Base-by-base conservation (phyloP, 2,113 vertebrate species). In the Microtus ochrogaster region DNA sequence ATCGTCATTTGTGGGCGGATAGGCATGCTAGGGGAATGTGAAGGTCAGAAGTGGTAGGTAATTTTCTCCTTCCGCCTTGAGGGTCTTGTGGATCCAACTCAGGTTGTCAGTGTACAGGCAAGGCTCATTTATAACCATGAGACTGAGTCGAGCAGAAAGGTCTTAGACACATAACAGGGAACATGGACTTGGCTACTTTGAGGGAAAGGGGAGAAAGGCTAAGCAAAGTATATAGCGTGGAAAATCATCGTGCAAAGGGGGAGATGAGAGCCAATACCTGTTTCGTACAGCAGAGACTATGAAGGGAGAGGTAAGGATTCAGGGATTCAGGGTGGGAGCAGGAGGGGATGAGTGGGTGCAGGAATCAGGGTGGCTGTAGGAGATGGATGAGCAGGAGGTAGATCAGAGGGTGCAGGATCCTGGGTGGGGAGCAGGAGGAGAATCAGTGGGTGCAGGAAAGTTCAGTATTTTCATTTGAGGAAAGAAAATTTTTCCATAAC, bases 151-250 rank as follows among this genome's bases (percentile, higher is more conserved):
- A 58, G 39, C 36, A 82, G 79, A 82, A 82, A 82, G 36, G 12
- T 39, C 30, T n/a, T 61, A 30, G 55, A 55, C 30, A 21, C 49
- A 11, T 2, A 1, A 30, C 4, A 6, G 30, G 70, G 49, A 63
- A 17, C 7, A 58, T 58, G 19, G 58, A 58, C 58, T 58, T 5
- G 58, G 58, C 58, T 58, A 58, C 58, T 26, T 7, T 8, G 12
- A 3, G 49, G 26, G 66, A 22, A 47, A 66, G 65, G 52, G 30
- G 39, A 36, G 5, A 19, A 87, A 22, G 8, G 61, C 58, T 4
- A 61, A 44, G 9, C 28, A 3, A 7, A 5, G 12, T 5, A 21
- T 5, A 2, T 0, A 6, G 14, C 0, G 0, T 4, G 70, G 44
- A 30, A 11, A 26, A 30, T 17, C 86, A 44, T n/a, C 7, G 0